Conservation (phyloP, 2,113 vertebrate species). For the Recurvirostra avosetta region DNA sequence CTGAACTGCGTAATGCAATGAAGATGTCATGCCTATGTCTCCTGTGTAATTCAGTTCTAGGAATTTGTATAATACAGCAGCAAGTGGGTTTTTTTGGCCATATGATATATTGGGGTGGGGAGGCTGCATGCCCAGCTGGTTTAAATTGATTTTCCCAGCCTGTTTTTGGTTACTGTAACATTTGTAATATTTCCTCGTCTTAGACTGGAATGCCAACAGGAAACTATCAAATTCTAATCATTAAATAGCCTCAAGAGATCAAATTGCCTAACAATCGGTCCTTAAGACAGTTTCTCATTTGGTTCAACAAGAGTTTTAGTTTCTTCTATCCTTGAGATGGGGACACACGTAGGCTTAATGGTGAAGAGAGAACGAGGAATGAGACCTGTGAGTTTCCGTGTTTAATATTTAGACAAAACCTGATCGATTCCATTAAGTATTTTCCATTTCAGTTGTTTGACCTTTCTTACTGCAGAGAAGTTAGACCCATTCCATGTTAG, state of each 20-base stretch:
- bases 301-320: not conserved
- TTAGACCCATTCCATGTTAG: not conserved
- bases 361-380: not conserved
- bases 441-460: not conserved
- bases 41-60: not conserved
- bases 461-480: not conserved
- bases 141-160: not conserved
- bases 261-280: not conserved
- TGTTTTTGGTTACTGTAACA: not conserved
- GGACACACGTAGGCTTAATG: not conserved
- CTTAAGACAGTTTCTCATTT: not conserved
- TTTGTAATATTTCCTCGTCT: not conserved
- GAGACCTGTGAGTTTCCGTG: not conserved
- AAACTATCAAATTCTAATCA: conserved; percentile 26
- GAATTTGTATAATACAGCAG: not conserved
- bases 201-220: not conserved
- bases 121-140: not conserved
- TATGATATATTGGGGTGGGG: not conserved
- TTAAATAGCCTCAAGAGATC: not conserved
- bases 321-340: not conserved
- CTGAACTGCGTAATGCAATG: not conserved
- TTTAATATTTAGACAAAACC: not conserved
- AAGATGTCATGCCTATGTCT: not conserved
- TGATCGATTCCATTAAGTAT: not conserved
- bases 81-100: not conserved